Conservation (phyloP, 2,888 invertebrate genomes). For the Sminthurinus aureus region DNA sequence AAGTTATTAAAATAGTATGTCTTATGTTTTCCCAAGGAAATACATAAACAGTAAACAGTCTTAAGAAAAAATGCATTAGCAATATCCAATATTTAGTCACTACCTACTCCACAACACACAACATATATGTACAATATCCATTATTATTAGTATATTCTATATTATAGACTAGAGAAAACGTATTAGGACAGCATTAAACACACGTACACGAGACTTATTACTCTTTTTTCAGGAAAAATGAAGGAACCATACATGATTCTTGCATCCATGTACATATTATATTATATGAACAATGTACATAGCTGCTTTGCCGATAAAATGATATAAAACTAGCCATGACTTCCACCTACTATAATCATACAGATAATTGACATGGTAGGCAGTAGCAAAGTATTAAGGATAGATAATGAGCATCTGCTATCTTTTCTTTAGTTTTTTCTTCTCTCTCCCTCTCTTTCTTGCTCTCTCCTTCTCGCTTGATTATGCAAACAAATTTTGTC, state of each 20-base stretch:
- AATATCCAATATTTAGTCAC: no score
- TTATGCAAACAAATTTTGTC: conserved; percentile 22
- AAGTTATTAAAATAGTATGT: not conserved
- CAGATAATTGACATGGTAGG: not conserved
- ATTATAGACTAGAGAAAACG: not conserved
- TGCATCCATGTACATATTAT: no score
- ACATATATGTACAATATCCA: not conserved
- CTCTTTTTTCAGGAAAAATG: no score
- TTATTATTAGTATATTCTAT: not conserved
- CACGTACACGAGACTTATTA: not conserved
- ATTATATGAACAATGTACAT: not conserved
- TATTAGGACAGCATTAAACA: not conserved
- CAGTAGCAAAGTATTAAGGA: conserved; percentile 1
- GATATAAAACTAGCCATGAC: not conserved
- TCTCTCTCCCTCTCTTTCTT: not conserved
- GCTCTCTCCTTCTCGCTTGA: not conserved
- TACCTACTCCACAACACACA: no score
- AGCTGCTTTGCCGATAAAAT: not conserved
- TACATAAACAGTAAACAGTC: no score
- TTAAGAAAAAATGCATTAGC: no score
- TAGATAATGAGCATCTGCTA: conserved; percentile 12
- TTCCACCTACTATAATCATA: not conserved
- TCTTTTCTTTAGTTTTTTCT: not conserved
- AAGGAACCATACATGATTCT: no score
- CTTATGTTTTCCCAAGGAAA: no score